These are phyloP conservation scores for Turritopsis dohrnii DNA, from an alignment of 30 jellyfish, hydroid and myxozoan genomes.

Conservation along the genomic window DNA sequence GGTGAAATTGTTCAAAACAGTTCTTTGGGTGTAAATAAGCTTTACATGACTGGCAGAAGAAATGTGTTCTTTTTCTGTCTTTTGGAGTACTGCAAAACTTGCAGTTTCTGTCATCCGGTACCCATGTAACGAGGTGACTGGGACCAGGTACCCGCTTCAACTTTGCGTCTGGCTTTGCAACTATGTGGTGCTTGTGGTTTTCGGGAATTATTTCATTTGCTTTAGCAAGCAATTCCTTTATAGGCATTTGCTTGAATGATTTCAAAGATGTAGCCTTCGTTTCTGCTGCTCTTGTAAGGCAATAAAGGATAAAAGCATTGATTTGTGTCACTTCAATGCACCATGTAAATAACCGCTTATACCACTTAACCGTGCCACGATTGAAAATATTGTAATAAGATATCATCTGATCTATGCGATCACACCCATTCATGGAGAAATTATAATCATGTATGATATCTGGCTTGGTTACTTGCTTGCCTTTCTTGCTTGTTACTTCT, in stretches of 20 bases:
- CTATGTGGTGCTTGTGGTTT: constrained; percentile 22
- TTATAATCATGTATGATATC: not conserved
- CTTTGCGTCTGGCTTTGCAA: not conserved
- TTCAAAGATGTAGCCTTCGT: not conserved
- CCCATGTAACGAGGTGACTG: not conserved
- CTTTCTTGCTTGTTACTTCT: too few relatives aligned
- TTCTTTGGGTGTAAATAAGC: too few relatives aligned
- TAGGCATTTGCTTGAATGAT: not conserved
- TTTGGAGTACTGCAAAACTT: too few relatives aligned
- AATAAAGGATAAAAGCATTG: constrained; percentile 26
- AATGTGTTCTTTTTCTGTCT: too few relatives aligned
- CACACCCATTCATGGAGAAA: constrained; percentile 21
- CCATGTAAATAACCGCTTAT: constrained; percentile 4
- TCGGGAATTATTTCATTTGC: constrained; percentile 16
- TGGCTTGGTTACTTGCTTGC: not conserved
- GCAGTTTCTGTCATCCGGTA: too few relatives aligned
- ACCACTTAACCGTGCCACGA: constrained; percentile 29
- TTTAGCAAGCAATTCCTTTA: not conserved
- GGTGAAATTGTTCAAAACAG: too few relatives aligned
- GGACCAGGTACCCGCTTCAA: not conserved
- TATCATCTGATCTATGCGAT: constrained; percentile 28
- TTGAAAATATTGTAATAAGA: constrained; percentile 19
- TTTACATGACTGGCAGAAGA: too few relatives aligned
- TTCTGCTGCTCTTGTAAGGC: constrained; percentile 3
- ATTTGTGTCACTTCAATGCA: constrained; percentile 12